Conservation (phyloP, 1,140 invertebrate species). For the Drosophila virilis region DNA sequence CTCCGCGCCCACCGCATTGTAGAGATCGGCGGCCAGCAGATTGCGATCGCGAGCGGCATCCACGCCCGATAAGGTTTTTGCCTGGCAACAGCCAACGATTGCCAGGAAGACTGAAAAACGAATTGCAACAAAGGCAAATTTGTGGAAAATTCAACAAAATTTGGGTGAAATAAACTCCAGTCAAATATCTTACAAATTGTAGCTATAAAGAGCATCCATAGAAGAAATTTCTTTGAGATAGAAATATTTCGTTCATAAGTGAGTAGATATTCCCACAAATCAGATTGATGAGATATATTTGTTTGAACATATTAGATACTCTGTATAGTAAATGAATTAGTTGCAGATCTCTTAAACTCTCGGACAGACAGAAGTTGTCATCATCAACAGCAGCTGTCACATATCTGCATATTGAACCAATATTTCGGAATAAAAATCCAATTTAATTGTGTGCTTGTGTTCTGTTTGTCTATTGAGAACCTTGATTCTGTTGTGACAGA, state of each 20-base stretch:
- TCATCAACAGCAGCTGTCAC: not conserved
- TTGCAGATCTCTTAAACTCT: too few species aligned
- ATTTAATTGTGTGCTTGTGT: slow-evolving; percentile 40
- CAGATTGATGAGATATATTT: too few species aligned
- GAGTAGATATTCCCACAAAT: too few species aligned
- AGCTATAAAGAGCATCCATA: too few species aligned
- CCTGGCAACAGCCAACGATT: slow-evolving; percentile 34
- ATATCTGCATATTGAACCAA: slow-evolving; percentile 25
- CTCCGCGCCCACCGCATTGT: slow-evolving; percentile 72
- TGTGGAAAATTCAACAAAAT: not conserved
- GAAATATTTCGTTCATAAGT: too few species aligned
- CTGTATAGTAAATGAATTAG: too few species aligned
- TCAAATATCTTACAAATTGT: too few species aligned
- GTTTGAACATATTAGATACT: too few species aligned
- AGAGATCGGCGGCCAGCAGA: slow-evolving; percentile 72
- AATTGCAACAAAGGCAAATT: not conserved
- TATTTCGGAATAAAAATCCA: slow-evolving; percentile 26
- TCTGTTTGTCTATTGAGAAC: slow-evolving; percentile 16
- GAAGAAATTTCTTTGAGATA: too few species aligned
- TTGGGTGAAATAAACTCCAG: too few species aligned
- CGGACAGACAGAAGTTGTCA: not conserved
- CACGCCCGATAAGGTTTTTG: slow-evolving; percentile 34
- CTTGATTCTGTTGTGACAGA: slow-evolving; percentile 15
- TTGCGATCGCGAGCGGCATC: slow-evolving; percentile 68
- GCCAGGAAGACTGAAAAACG: slow-evolving; percentile 41